These are phyloP conservation scores for Pyrgilauda ruficollis DNA, from an alignment of 2,113 vertebrate genomes.

Conservation along the genomic window DNA sequence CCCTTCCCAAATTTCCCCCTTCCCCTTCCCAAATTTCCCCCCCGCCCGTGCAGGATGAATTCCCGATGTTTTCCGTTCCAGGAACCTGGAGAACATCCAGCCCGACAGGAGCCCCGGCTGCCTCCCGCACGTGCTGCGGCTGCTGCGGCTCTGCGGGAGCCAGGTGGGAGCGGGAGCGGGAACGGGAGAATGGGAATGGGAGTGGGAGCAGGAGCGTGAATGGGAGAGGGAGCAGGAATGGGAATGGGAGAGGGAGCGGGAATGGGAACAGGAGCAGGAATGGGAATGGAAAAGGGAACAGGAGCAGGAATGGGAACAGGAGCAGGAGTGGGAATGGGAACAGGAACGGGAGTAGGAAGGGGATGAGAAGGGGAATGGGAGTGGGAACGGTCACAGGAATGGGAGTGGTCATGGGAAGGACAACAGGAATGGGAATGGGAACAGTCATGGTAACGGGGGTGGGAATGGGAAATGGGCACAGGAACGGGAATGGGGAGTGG, in stretches of 20 bases:
- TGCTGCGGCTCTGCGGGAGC: constrained; percentile 76
- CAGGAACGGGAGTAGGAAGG: fast-evolving
- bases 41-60: fast-evolving
- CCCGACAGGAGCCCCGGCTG: constrained; percentile 80
- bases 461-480: not conserved
- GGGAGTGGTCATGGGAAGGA: not conserved
- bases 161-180: constrained; percentile 75
- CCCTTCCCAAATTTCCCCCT: not conserved
- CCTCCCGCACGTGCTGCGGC: constrained; percentile 80
- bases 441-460: not conserved
- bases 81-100: not conserved
- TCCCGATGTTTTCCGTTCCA: not conserved
- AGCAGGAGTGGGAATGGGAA: fast-evolving
- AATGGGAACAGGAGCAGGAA: fast-evolving
- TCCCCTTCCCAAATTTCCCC: not conserved
- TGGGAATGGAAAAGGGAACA: fast-evolving
- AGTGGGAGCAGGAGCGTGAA: fast-evolving
- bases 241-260: fast-evolving
- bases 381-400: fast-evolving
- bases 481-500: not conserved
- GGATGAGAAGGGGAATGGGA: fast-evolving
- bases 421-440: fast-evolving
- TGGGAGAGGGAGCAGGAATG: fast-evolving
- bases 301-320: fast-evolving
- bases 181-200: fast-evolving